A percentile compares a stretch with the other conserved stretches of the same genome.
Conservation (phyloP, 2,888 invertebrate genomes). For the Orchesellides sinensis region DNA sequence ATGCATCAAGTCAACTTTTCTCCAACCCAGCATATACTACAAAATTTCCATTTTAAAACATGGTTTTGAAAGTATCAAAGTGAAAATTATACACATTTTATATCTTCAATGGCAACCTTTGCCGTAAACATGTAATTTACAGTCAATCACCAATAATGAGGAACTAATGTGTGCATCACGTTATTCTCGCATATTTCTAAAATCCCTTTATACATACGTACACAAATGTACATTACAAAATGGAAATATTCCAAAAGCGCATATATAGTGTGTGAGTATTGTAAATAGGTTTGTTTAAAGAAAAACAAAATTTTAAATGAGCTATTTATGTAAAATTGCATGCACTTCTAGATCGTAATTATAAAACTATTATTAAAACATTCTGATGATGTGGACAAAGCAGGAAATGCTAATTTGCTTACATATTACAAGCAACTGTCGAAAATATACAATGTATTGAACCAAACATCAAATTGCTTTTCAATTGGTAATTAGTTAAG, state of each 20-base stretch:
- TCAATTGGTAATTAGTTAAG: no score
- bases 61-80: not conserved
- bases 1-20: not conserved
- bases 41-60: not conserved
- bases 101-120: not conserved
- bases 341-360: no score
- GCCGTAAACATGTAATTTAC: not conserved
- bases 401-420: no score
- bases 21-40: not conserved
- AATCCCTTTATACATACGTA: not conserved
- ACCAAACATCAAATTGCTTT: no score
- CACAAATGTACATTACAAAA: not conserved
- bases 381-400: no score
- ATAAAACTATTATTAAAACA: no score
- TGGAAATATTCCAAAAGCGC: no score
- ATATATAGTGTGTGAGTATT: no score
- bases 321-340: no score
- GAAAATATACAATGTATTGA: no score
- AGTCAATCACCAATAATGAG: not conserved
- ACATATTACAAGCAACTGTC: no score
- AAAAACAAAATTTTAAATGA: conserved; percentile 4
- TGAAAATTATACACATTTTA: not conserved
- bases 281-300: not conserved
- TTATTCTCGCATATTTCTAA: not conserved
- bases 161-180: not conserved